Evolutionary conservation across 2,888 invertebrate genomes (phyloP).

Genomic region (Pediacus dermestoides): DNA sequence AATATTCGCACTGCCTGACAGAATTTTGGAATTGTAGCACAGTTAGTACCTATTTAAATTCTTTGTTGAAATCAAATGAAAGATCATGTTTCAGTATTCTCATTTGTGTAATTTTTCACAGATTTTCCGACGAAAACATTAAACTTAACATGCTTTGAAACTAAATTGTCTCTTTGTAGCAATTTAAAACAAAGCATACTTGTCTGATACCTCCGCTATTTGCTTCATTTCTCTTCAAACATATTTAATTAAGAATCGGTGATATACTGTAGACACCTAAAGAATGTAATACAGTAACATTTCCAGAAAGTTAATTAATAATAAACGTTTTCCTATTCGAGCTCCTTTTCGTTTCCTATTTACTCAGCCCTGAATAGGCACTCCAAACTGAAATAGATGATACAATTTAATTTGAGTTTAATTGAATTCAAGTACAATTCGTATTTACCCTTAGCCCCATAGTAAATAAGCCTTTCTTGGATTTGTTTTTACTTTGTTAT

Average conservation of each 20-base stretch:
- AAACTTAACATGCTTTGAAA: no score
- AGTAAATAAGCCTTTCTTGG: slow-evolving; percentile 3
- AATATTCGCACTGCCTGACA: no score
- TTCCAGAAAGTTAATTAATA: slow-evolving; percentile 5
- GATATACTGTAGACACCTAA: slow-evolving; percentile 4
- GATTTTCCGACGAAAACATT: no score
- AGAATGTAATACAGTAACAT: slow-evolving; percentile 5
- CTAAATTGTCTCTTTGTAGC: no score
- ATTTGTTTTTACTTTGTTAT: slow-evolving; percentile 6
- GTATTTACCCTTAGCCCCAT: neutral
- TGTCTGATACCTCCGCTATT: slow-evolving; percentile 3
- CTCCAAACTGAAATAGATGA: slow-evolving; percentile 3
- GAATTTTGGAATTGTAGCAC: no score
- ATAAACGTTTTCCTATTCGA: slow-evolving; percentile 5
- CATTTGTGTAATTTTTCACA: no score
- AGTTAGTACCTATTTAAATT: no score
- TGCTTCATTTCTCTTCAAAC: no score
- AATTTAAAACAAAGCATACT: no score
- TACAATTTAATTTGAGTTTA: slow-evolving; percentile 4
- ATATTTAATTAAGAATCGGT: slow-evolving; percentile 4
- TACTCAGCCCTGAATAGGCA: neutral
- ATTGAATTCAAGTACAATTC: slow-evolving; percentile 6
- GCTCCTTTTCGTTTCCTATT: slow-evolving; percentile 5
- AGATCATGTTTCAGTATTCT: no score
- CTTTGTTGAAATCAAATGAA: no score